Evolutionary conservation across 2,113 vertebrate genomes (phyloP).

Genomic region (Dromaius novaehollandiae): DNA sequence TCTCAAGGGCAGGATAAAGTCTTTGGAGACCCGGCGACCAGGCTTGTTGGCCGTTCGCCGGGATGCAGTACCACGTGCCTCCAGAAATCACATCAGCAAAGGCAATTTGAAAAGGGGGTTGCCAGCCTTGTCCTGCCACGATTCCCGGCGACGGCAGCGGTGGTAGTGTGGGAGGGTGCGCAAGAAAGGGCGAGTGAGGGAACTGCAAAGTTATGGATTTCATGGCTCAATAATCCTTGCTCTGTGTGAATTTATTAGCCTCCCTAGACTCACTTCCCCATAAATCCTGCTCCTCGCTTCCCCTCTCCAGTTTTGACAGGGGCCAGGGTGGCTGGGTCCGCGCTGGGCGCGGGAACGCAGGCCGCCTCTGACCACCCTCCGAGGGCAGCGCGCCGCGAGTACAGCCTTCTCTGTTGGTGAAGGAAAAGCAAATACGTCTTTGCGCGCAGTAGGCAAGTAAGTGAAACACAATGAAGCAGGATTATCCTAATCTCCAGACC

Average conservation of each 20-base stretch:
- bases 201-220: not conserved
- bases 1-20: not conserved
- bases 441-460: not conserved
- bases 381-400: not conserved
- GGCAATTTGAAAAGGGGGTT: not conserved
- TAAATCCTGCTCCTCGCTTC: not conserved
- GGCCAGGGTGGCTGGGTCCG: not conserved
- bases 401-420: not conserved
- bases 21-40: fast-evolving
- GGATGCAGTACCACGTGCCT: fast-evolving
- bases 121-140: fast-evolving
- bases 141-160: not conserved
- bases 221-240: not conserved
- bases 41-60: not conserved
- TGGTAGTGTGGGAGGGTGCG: not conserved
- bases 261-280: not conserved
- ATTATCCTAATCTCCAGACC: not conserved
- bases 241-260: not conserved
- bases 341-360: not conserved
- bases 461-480: not conserved
- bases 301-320: not conserved
- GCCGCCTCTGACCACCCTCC: not conserved
- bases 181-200: fast-evolving
- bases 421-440: not conserved
- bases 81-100: not conserved